phyloP scores from a whole-genome alignment of 2,113 vertebrate genomes.

The Rhabdornis inornatus region DNA sequence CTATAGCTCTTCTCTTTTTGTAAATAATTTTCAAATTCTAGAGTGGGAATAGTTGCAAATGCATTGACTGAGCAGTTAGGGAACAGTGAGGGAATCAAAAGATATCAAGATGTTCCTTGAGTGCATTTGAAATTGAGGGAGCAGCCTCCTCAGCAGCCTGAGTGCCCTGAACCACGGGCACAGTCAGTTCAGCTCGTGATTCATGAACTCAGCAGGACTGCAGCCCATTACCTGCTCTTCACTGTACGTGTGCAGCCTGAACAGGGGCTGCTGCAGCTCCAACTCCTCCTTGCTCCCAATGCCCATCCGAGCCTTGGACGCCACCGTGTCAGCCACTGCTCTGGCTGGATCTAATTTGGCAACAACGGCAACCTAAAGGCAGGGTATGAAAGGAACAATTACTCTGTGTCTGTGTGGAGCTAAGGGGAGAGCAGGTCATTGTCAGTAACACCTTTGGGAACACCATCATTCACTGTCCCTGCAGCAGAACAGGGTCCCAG shows the following conservation, averaged over 20 bases:
- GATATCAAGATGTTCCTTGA: background rate
- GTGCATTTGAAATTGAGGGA: background rate
- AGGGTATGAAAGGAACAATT: rapidly evolving
- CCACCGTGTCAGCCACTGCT: conserved; percentile 84
- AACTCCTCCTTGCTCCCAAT: conserved; percentile 67
- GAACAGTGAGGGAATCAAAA: conserved; percentile 10
- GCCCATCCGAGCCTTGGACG: conserved; percentile 76
- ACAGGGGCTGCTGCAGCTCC: conserved; percentile 86
- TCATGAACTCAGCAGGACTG: rapidly evolving
- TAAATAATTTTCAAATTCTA: background rate
- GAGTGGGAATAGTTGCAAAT: background rate
- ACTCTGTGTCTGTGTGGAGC: background rate
- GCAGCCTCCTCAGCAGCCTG: background rate
- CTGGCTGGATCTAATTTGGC: conserved; percentile 82
- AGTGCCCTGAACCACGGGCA: background rate
- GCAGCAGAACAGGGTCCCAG: too few species aligned
- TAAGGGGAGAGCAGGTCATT: background rate
- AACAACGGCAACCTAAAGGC: conserved; percentile 78
- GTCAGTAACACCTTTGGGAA: background rate
- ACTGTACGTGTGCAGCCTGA: conserved; percentile 84
- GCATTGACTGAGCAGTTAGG: background rate
- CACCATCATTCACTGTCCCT: rapidly evolving
- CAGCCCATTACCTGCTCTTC: conserved; percentile 81
- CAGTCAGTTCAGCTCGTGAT: background rate
- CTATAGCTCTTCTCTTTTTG: background rate